phyloP scores from a whole-genome alignment of 2,113 vertebrate genomes.

The Archilochus colubris region DNA sequence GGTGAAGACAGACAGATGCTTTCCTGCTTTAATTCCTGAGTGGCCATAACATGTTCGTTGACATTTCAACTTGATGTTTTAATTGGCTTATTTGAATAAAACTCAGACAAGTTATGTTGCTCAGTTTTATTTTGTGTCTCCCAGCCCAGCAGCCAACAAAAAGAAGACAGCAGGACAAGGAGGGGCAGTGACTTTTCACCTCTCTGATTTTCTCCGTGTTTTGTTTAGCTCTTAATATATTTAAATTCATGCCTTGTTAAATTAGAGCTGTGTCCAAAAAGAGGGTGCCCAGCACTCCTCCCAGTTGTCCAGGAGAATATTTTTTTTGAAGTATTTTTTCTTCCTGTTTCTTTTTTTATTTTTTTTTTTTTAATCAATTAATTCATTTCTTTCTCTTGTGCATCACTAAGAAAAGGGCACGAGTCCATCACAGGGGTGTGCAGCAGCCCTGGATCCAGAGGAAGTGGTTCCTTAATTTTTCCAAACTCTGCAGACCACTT shows the following conservation, averaged over 20 bases:
- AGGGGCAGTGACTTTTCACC: slow-evolving; percentile 67
- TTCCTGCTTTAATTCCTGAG: slow-evolving; percentile 74
- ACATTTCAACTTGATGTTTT: slow-evolving; percentile 74
- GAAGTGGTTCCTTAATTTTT: neutral
- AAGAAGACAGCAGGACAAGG: slow-evolving; percentile 69
- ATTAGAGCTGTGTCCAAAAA: slow-evolving; percentile 21
- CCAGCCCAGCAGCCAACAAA: slow-evolving; percentile 65
- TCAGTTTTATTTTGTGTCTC: slow-evolving; percentile 61
- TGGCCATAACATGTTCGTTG: slow-evolving; percentile 63
- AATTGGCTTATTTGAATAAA: slow-evolving; percentile 80
- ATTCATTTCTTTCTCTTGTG: neutral
- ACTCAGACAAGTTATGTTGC: slow-evolving; percentile 74
- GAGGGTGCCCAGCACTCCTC: neutral
- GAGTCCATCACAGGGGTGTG: neutral
- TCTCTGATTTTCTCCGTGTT: slow-evolving; percentile 29
- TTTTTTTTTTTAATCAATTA: neutral
- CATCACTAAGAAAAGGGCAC: neutral
- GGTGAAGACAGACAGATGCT: slow-evolving; percentile 74
- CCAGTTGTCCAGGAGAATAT: neutral
- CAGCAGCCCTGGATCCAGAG: neutral
- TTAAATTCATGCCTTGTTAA: slow-evolving; percentile 68
- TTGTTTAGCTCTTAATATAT: slow-evolving; percentile 65
- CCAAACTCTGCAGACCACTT: neutral
- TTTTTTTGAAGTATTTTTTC: neutral
- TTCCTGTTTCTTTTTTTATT: neutral